These are phyloP conservation scores for Poeciliopsis presidionis DNA, from an alignment of 2,797 vertebrate species.

Conservation along the genomic window DNA sequence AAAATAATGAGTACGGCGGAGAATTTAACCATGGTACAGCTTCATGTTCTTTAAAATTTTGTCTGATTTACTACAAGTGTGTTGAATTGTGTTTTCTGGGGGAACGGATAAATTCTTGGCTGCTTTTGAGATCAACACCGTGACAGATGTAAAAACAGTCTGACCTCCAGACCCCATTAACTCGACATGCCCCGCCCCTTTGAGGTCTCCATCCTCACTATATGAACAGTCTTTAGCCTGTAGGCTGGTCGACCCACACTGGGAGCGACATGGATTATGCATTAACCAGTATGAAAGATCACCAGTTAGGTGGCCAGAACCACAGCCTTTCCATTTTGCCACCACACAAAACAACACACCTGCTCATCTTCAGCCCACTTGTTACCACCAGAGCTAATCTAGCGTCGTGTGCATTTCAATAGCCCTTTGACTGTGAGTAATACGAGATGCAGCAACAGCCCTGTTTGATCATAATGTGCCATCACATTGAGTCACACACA, in stretches of 20 bases:
- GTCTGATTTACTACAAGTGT: not conserved
- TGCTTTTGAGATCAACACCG: constrained; percentile 33
- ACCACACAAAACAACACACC: constrained; percentile 15
- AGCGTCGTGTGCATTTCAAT: constrained; percentile 39
- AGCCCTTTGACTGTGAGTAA: constrained; percentile 29
- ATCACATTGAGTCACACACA: constrained; percentile 52
- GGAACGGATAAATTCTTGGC: constrained; percentile 43
- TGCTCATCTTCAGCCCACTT: not conserved
- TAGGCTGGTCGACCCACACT: not conserved
- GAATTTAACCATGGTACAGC: not conserved
- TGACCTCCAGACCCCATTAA: constrained; percentile 59
- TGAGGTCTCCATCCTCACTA: constrained; percentile 38
- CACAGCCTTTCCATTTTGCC: constrained; percentile 33
- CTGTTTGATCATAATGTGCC: constrained; percentile 51
- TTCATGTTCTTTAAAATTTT: not conserved
- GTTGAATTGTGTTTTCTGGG: constrained; percentile 14
- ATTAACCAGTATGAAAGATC: constrained; percentile 10
- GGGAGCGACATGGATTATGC: not conserved
- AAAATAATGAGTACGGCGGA: not conserved
- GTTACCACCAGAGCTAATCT: constrained; percentile 19
- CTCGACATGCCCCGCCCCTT: constrained; percentile 25
- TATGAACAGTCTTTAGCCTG: not conserved
- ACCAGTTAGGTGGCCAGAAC: constrained; percentile 25
- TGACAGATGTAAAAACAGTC: constrained; percentile 45
- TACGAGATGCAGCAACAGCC: constrained; percentile 40